Evolutionary conservation across 1,140 invertebrate genomes (phyloP), one percentile per base, ranked within the genome.

Genomic region (Atopsyche davidsoni): DNA sequence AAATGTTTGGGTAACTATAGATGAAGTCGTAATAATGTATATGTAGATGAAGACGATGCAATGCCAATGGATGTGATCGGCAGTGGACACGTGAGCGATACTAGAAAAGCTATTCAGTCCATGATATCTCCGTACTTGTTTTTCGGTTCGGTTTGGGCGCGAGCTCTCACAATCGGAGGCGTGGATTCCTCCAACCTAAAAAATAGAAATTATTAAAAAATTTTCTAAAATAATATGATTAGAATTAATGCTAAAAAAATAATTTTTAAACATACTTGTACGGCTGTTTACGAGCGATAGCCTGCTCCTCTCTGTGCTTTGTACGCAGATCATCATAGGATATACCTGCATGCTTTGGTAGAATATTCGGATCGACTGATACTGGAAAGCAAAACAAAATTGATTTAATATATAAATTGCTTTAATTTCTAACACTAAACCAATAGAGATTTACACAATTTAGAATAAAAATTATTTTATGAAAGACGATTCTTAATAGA

Each of bases 101-200:
- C n/a, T n/a, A n/a, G n/a, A n/a, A n/a, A n/a, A n/a, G n/a, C n/a
- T n/a, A n/a, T 23, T 38, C 17, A 46, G 39, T 46, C 19, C 10
- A 46, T 46, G n/a, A 36, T 35, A 24, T 46, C 45, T 23, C 45
- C 45, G 19, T 46, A 46, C 23, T 46, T 18, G 25, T 46, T 46
- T 46, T 36, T 46, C 3, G 1, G 13, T 23, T 46, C 31, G 10
- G 6, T 7, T 11, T 45, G 9, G 11, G 14, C 14, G 13, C 24
- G 17, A 13, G 32, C 1, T 36, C 31, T 46, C 7, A 22, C 4
- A 10, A 18, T n/a, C 25, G 2, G 13, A 1, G 19, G 23, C 14
- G 19, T 4, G 13, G 7, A 3, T 46, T 46, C 32, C 10, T 46
- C 45, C 11, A 38, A 6, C 23, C 45, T 46, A n/a, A 13, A 46